Percentiles rank a stretch among this genome's conserved stretches.
These are phyloP conservation scores for Amazona guildingii DNA, from an alignment of 2,113 vertebrate genomes.

Conservation along the genomic window DNA sequence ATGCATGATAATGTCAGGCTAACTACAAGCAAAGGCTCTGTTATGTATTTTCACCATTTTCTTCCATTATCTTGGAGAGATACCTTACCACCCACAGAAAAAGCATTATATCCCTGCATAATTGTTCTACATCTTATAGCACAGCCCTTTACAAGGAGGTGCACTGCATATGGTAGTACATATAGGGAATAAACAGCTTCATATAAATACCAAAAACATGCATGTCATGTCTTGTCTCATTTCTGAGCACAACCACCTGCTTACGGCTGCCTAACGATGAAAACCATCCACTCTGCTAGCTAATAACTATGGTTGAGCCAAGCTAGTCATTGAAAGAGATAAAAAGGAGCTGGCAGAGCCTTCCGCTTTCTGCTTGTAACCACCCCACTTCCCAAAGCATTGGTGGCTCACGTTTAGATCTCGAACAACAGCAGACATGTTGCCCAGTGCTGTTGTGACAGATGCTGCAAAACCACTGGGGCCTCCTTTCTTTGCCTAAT, in stretches of 20 bases:
- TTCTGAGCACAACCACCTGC: background rate
- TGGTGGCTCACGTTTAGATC: background rate
- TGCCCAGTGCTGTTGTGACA: background rate
- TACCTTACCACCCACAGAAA: background rate
- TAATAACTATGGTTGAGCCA: background rate
- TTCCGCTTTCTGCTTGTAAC: background rate
- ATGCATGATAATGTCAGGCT: background rate
- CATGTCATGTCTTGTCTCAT: background rate
- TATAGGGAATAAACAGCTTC: background rate
- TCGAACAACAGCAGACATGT: background rate
- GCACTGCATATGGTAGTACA: fast-evolving
- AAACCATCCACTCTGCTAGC: background rate
- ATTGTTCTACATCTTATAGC: fast-evolving
- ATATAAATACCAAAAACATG: fast-evolving
- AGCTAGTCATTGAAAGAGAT: background rate
- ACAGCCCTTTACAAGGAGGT: background rate
- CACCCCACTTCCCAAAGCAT: background rate
- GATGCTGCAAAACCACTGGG: background rate
- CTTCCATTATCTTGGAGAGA: background rate
- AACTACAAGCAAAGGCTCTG: background rate
- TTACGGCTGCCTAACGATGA: background rate
- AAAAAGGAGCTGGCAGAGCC: background rate
- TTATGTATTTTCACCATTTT: background rate
- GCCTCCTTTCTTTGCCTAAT: background rate
- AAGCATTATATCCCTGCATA: fast-evolving